Evolutionary conservation across 2,888 invertebrate species (phyloP), one percentile per base, ranked within the genome.

Genomic region (Cephus rjabovi): DNA sequence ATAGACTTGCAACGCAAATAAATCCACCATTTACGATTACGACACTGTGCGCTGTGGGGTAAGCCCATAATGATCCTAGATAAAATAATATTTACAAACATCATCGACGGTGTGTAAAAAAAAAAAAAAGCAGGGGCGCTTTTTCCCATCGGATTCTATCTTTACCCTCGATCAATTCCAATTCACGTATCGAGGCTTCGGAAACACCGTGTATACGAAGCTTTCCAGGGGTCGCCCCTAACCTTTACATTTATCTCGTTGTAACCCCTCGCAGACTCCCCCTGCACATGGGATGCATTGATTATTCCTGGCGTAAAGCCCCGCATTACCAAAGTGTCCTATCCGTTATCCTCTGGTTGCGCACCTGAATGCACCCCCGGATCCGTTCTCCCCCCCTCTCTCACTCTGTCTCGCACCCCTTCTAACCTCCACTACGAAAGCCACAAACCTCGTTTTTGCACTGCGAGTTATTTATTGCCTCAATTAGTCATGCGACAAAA

Each of bases 401-500:
- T 73, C 77, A 71, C 81, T 79, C 79, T 82, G 83, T 84, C 77
- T 70, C 6, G 30, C 71, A 70, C 71, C 71, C 71, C 30, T 30
- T 34, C 76, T 40, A 40, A 40, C 40, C 40, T 40, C 40, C 40
- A 6, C 40, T 40, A 40, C 23, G 74, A 77, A 79, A 77, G 75
- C 76, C 78, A 71, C 78, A 77, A 79, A 76, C 79, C 81, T 76
- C 76, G 79, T 82, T 87, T 87, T 85, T 87, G 82, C 83, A n/a
- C 76, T 74, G 71, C 82, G 78, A 77, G 83, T 89, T 89, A 87
- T 88, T 87, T 86, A 89, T 89, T 85, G 82, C 79, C 82, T 81
- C 87, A 86, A 89, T 89, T 89, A 89, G 88, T 88, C 87, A 86
- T 83, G 85, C 85, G 87, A 88, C 88, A 86, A 87, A 86, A 85